Evolutionary conservation across 1,140 invertebrate genomes (phyloP).

Genomic region (Drosophila insularis): DNA sequence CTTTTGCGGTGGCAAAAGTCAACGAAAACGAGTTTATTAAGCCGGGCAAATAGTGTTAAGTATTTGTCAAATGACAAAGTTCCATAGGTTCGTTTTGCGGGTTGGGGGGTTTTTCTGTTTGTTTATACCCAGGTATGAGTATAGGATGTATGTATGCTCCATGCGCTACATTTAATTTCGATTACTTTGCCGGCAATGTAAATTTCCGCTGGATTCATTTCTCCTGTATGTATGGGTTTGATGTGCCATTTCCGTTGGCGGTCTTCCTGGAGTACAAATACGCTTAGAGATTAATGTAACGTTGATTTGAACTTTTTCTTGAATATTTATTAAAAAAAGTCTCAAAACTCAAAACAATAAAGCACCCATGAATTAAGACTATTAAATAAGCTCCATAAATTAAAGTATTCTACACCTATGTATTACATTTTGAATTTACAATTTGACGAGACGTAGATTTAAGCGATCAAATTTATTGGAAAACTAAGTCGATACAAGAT

Average conservation of each 20-base stretch:
- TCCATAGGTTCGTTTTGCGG: constrained; percentile 5
- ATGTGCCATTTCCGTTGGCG: constrained; percentile 37
- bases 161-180: constrained; percentile 39
- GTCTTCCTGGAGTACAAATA: neutral
- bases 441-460: too few relatives aligned
- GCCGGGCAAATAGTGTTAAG: constrained; percentile 76
- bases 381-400: too few relatives aligned
- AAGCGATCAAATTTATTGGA: too few relatives aligned
- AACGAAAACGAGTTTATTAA: constrained; percentile 77
- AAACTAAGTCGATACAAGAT: too few relatives aligned
- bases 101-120: constrained; percentile 6
- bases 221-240: constrained; percentile 22
- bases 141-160: neutral
- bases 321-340: too few relatives aligned
- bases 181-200: constrained; percentile 41
- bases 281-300: neutral
- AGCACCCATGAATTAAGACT: too few relatives aligned
- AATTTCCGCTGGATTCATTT: constrained; percentile 4
- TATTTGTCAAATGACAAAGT: constrained; percentile 74
- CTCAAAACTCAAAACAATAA: too few relatives aligned
- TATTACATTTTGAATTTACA: too few relatives aligned
- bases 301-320: neutral
- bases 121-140: neutral
- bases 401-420: too few relatives aligned
- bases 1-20: constrained; percentile 58